Evolutionary conservation across 2,888 invertebrate genomes (phyloP).

Genomic region (Axea sp.): DNA sequence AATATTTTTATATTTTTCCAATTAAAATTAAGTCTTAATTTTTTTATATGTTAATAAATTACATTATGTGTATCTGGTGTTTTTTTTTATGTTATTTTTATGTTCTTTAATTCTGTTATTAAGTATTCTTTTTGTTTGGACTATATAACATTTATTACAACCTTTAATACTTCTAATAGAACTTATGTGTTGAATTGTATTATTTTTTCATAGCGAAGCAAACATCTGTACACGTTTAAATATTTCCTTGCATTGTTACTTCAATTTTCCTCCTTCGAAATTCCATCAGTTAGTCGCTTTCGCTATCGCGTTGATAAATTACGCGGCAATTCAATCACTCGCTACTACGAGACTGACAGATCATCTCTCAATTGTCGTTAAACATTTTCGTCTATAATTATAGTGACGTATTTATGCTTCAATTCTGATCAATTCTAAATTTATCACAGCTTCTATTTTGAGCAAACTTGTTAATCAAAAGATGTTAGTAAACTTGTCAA

Average conservation of each 20-base stretch:
- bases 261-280: conserved; percentile 42
- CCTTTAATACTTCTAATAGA: no score
- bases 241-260: conserved; percentile 15
- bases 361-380: conserved; percentile 53
- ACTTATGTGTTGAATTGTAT: no score
- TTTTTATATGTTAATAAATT: no score
- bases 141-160: no score
- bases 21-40: no score
- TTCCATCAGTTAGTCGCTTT: conserved; percentile 40
- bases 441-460: conserved; percentile 3
- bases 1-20: no score
- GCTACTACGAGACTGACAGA: conserved; percentile 42
- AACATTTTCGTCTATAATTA: conserved; percentile 49
- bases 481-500: neutral
- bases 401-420: conserved; percentile 31
- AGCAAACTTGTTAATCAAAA: conserved; percentile 4
- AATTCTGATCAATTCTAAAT: conserved; percentile 17
- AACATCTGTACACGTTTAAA: neutral
- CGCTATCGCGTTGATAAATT: conserved; percentile 46
- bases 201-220: no score
- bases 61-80: no score
- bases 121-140: no score
- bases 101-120: no score
- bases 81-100: no score
- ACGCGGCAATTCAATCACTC: conserved; percentile 52